Evolutionary conservation across 1,140 invertebrate genomes (phyloP), one percentile per base, ranked within the genome.

Genomic region (Pseudomyrmex pallidus): DNA sequence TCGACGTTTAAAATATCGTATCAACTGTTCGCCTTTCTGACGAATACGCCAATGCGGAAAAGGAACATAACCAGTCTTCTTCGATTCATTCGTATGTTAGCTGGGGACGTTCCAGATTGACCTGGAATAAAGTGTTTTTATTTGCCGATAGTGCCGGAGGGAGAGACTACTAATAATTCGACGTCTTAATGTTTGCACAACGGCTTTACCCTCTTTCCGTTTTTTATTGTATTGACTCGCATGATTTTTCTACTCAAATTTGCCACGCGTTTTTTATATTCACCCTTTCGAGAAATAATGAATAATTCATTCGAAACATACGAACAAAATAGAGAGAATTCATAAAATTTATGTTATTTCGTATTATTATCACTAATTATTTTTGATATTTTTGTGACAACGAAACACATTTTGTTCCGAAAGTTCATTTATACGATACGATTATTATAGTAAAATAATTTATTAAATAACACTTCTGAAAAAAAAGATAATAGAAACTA

Each of bases 61-160:
- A 66, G 44, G 15, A 10, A 25, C 67, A 50, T 52, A 50, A 68
- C 22, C 64, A 80, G 54, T 62, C n/a, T 77, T 57, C 48, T 13
- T 63, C 62, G 74, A 84, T 87, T 84, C 59, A 67, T 84, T 78
- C 61, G 44, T 57, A 62, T 52, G 61, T 74, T 62, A 50, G 66
- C 57, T 74, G 44, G 77, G 83, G 82, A 66, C 74, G 64, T 76
- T 85, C 50, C 50, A 50, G 80, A 91, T 91, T 86, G 88, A 74
- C 83, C 74, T 83, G 74, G 74, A 83, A 85, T 90, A 90, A 90
- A 91, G 85, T 91, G 89, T 91, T 91, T 91, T 88, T 91, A 88
- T 89, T 91, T 91, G 87, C 82, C 82, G 85, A 89, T 84, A 76
- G 80, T 64, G 86, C 61, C 80, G 59, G 76, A 85, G 89, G 80